Evolutionary conservation across 1,140 invertebrate species (phyloP).

Genomic region (Bombus pyrosoma): DNA sequence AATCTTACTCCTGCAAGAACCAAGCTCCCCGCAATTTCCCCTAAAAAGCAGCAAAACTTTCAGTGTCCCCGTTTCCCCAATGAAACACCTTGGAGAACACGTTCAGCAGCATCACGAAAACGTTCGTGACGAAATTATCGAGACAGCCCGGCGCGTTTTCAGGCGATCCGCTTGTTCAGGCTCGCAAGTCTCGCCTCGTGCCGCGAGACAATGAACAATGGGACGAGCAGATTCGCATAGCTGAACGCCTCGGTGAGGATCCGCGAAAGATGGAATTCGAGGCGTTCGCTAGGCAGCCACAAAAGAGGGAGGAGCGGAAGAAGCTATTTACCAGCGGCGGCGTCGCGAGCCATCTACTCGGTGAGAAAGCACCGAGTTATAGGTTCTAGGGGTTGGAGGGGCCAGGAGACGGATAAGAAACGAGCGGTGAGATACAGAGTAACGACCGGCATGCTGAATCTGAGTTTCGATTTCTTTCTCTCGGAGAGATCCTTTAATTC

Average conservation of each 20-base stretch:
- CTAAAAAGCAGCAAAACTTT: background rate
- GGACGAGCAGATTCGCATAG: slow-evolving; percentile 38
- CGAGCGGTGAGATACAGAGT: slow-evolving; percentile 33
- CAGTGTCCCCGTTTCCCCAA: background rate
- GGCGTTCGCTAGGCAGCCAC: slow-evolving; percentile 30
- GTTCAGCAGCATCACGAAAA: background rate
- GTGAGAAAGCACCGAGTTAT: slow-evolving; percentile 58
- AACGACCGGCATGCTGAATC: slow-evolving; percentile 1
- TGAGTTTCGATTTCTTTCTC: background rate
- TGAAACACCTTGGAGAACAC: background rate
- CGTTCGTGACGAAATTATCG: slow-evolving; percentile 27
- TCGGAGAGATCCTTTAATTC: background rate
- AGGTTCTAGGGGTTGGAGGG: slow-evolving; percentile 28
- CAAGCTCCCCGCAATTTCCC: too few relatives aligned
- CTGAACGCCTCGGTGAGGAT: slow-evolving; percentile 50
- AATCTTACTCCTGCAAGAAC: too few relatives aligned
- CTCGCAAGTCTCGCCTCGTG: slow-evolving; percentile 37
- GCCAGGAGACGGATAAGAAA: slow-evolving; percentile 30
- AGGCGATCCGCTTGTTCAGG: slow-evolving; percentile 25
- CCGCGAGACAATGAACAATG: slow-evolving; percentile 47
- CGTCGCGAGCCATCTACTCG: slow-evolving; percentile 36
- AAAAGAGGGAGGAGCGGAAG: slow-evolving; percentile 45
- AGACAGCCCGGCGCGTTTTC: slow-evolving; percentile 38
- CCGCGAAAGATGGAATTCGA: slow-evolving; percentile 54
- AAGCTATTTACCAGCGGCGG: slow-evolving; percentile 58